A percentile compares a stretch with the other conserved stretches of the same genome.
phyloP scores from a whole-genome alignment of 1,140 invertebrate species.

The Halictus rubicundus region DNA sequence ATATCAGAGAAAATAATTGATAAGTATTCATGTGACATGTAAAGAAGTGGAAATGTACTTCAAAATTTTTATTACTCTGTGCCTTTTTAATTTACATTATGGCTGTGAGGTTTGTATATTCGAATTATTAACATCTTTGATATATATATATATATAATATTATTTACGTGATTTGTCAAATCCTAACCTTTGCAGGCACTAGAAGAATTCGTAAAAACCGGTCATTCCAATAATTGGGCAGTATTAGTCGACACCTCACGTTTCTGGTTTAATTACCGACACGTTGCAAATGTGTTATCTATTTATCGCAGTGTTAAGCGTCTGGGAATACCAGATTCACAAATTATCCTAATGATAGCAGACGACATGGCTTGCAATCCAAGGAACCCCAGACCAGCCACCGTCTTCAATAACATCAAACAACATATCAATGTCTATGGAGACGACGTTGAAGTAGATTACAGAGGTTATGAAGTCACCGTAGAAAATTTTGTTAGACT shows the following conservation, averaged over 20 bases:
- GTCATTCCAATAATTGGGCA: slow-evolving; percentile 99
- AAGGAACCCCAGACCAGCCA: slow-evolving; percentile 97
- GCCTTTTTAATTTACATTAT: background rate
- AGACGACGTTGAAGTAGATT: slow-evolving; percentile 99
- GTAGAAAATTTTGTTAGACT: slow-evolving; percentile 99
- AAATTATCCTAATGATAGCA: slow-evolving; percentile 99
- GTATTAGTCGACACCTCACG: slow-evolving; percentile 98
- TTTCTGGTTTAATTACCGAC: slow-evolving; percentile 99
- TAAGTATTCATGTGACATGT: background rate
- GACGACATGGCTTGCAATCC: slow-evolving; percentile 99
- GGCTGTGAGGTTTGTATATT: slow-evolving; percentile 41
- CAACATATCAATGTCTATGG: slow-evolving; percentile 99
- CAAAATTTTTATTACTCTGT: slow-evolving; percentile 18
- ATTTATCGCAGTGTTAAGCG: slow-evolving; percentile 99
- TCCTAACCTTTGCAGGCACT: slow-evolving; percentile 70
- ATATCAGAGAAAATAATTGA: slow-evolving; percentile 1
- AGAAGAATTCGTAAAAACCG: slow-evolving; percentile 77
- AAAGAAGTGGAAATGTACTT: slow-evolving; percentile 34
- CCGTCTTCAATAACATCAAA: slow-evolving; percentile 98
- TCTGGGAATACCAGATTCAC: slow-evolving; percentile 97
- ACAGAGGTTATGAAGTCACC: slow-evolving; percentile 98
- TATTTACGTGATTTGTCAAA: background rate
- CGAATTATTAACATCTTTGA: background rate
- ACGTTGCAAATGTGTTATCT: slow-evolving; percentile 99
- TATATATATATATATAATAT: background rate